Evolutionary conservation across 2,113 vertebrate species (phyloP), one percentile per base, ranked within the genome.

Genomic region (Ammodramus savannarum): DNA sequence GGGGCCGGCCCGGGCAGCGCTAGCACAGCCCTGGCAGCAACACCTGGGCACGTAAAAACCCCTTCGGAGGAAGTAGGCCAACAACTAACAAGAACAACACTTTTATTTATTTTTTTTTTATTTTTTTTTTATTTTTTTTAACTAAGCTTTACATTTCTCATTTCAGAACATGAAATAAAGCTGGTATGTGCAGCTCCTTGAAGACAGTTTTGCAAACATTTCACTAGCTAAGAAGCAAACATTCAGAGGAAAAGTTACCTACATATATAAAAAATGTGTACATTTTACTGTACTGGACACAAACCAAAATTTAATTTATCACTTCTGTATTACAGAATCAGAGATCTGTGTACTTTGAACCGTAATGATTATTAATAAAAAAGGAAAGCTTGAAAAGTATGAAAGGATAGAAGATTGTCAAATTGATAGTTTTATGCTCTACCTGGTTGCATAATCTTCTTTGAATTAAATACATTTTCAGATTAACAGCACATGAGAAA

Each of bases 11-110:
- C 14, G 19, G 48, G 32, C 49, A 31, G 31, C n/a, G n/a, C n/a
- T n/a, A n/a, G 13, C 18, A 26, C 1, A 1, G 8, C 7, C 17
- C 21, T n/a, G 7, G 2, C 16, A 51, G 15, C 49, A 17, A 1
- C 8, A 7, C 3, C 8, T 5, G 48, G 26, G 22, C 39, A 10
- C 0, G 0, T 20, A 34, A 69, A 46, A 48, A 2, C 10, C 20
- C 10, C 3, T 21, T 19, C 0, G 15, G 19, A 2, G n/a, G 16
- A 44, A 6, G 25, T 9, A 73, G n/a, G n/a, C 14, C 17, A 20
- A 41, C 15, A 52, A 16, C n/a, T 36, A 25, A 36, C 12, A 5
- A 3, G 15, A 58, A 9, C 12, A 21, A 65, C 9, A 7, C 6
- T 29, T 52, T 12, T 29, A n/a, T n/a, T n/a, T n/a, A n/a, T 18